Evolutionary conservation across 2,888 invertebrate genomes (phyloP), one percentile per base, ranked within the genome.

Genomic region (Andrena chrysosceles): DNA sequence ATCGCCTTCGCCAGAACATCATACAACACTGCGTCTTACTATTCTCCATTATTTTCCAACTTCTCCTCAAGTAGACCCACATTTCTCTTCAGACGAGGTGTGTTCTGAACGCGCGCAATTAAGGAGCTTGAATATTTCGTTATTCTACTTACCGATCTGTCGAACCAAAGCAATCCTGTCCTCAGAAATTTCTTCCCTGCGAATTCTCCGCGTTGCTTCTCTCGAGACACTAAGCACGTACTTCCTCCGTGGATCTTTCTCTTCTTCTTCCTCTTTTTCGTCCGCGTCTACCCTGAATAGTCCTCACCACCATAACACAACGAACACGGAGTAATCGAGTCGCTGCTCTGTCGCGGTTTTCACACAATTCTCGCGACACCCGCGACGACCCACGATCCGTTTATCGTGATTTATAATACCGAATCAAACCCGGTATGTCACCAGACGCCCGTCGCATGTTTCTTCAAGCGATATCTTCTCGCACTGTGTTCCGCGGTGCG

Each of bases 281-380:
- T 54, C 88, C 77, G 23, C 87, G 80, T 83, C 83, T 79, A 78
- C 66, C 71, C 71, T 70, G 80, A 68, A 78, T 82, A 68, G 70
- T 83, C 85, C 68, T 87, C 84, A 78, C 80, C 86, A 87, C 88
- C 87, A 87, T 87, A 87, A 87, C 88, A 88, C 89, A 89, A 85
- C 62, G n/a, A 67, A 48, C 67, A 64, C 77, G 42, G 35, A 26
- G n/a, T 73, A 48, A 35, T 76, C 73, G 23, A 29, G 54, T 26
- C 35, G 29, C 56, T 20, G 10, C 60, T 20, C 63, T 59, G 5
- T n/a, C 26, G 48, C 76, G 68, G 42, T 80, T 62, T 13, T 67
- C 82, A 62, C 84, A 35, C 67, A 66, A 67, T 23, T 56, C 33
- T 49, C 31, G 16, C 60, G 66, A 33, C 83, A 84, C 77, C 67